A percentile compares a stretch with the other conserved stretches of the same genome.
These are phyloP conservation scores for Acanthisitta chloris DNA, from an alignment of 2,113 vertebrate genomes.

Conservation along the genomic window DNA sequence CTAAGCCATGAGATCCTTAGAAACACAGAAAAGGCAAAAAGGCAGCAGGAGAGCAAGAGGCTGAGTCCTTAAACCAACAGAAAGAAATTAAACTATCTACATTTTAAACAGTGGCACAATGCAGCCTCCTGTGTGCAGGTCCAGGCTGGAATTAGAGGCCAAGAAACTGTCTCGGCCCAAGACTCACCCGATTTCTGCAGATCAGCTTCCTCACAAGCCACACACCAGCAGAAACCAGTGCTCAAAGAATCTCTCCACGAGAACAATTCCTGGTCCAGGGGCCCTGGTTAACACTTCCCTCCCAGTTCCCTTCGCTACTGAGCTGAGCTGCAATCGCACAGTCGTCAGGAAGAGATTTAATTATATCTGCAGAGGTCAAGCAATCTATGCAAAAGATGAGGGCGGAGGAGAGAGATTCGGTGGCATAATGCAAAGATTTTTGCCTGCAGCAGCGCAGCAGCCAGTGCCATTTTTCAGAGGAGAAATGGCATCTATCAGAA, in stretches of 20 bases:
- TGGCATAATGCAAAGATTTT: neutral
- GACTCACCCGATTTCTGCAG: neutral
- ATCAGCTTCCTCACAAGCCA: neutral
- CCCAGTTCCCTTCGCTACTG: neutral
- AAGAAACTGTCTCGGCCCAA: neutral
- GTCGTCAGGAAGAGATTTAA: constrained; percentile 18
- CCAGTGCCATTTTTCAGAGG: neutral
- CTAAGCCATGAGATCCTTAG: neutral
- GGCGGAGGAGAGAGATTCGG: neutral
- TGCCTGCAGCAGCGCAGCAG: neutral
- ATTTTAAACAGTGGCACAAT: neutral
- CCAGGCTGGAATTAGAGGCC: neutral
- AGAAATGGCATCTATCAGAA: constrained; percentile 26
- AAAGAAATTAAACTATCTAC: neutral
- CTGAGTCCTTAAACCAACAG: neutral
- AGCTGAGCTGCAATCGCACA: neutral
- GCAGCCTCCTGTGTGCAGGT: neutral
- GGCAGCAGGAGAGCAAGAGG: neutral
- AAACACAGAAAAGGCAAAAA: neutral
- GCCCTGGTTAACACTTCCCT: neutral
- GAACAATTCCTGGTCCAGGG: neutral
- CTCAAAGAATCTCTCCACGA: neutral
- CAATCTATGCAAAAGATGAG: neutral
- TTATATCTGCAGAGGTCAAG: constrained; percentile 40
- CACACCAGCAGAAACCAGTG: neutral